Base-by-base conservation (phyloP, 2,797 vertebrate species). In the Lagorchestes hirsutus region DNA sequence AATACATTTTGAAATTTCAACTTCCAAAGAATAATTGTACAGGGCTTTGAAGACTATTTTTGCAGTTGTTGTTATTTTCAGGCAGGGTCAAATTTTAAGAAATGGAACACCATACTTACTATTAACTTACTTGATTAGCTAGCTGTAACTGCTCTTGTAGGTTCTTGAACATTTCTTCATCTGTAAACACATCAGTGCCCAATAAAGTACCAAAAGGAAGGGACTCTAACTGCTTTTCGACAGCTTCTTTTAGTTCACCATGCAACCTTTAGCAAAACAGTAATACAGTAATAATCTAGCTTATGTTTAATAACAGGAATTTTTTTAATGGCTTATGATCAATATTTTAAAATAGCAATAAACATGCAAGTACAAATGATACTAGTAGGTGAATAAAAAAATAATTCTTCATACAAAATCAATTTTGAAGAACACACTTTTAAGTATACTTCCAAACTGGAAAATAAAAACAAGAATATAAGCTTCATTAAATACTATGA, bases 101-200 rank as follows among this genome's bases (percentile, higher is more conserved):
- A 92, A 96, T 55, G 74, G 82, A 91, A 9, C 10, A 95, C 55
- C 13, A 82, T 2, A 90, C 95, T 52, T n/a, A 16, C 22, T 90
- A 94, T 92, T 93, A 91, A 98, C 98, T 97, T 92, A 99, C 99
- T 98, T 99, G 98, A 96, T 99, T 99, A 92, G 98, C 98, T 96
- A 99, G 98, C 90, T 98, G 98, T 92, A 99, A 97, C 28, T 99
- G 99, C 58, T 99, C 99, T 96, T 99, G 99, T 93, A 99, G 99
- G 97, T 99, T 99, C 98, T 91, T 99, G 96, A 99, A 94, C 93
- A 98, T 67, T 11, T 97, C 97, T 46, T 99, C 99, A 93, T 99
- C 99, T 93, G 98, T 98, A 97, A 98, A 91, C 2, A 96, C 52
- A 94, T 98, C 98, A 91, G 95, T 98, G 95, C 98, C 99, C 82